Evolutionary conservation across 2,888 invertebrate genomes (phyloP).

Genomic region (Automeris io): DNA sequence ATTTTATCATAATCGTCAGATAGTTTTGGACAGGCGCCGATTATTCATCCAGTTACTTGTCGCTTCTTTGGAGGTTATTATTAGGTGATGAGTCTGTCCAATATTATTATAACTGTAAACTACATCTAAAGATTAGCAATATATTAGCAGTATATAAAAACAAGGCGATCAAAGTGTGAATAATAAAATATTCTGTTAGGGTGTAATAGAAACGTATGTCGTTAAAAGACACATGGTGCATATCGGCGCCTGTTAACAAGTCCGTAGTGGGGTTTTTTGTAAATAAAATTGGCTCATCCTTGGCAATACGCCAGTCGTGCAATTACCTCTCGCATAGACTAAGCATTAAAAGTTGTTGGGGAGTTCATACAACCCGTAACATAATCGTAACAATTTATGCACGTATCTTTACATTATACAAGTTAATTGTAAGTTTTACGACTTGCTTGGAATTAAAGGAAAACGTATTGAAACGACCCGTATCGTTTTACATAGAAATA

Average conservation of each 20-base stretch:
- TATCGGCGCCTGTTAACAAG: constrained; percentile 45
- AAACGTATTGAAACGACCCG: too few relatives aligned
- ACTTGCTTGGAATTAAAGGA: too few relatives aligned
- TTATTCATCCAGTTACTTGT: background rate
- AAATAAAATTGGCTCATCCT: constrained; percentile 39
- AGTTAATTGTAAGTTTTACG: too few relatives aligned
- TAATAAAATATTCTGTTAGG: too few relatives aligned
- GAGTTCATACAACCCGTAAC: background rate
- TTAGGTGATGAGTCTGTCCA: background rate
- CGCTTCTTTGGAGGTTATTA: background rate
- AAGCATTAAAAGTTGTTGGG: constrained; percentile 5
- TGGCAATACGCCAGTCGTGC: constrained; percentile 45
- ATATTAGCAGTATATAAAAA: too few relatives aligned
- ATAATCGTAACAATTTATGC: too few relatives aligned
- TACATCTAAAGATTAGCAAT: too few relatives aligned
- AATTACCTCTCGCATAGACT: constrained; percentile 25
- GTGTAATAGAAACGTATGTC: too few relatives aligned
- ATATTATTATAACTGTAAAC: too few relatives aligned
- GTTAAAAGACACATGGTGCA: background rate
- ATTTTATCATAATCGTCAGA: background rate
- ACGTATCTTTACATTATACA: too few relatives aligned
- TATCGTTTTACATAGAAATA: too few relatives aligned
- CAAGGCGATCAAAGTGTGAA: too few relatives aligned
- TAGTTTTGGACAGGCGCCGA: background rate
- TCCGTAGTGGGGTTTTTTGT: constrained; percentile 24